Evolutionary conservation across 1,140 invertebrate species (phyloP), one percentile per base, ranked within the genome.

Genomic region (Pristionchus pacificus): DNA sequence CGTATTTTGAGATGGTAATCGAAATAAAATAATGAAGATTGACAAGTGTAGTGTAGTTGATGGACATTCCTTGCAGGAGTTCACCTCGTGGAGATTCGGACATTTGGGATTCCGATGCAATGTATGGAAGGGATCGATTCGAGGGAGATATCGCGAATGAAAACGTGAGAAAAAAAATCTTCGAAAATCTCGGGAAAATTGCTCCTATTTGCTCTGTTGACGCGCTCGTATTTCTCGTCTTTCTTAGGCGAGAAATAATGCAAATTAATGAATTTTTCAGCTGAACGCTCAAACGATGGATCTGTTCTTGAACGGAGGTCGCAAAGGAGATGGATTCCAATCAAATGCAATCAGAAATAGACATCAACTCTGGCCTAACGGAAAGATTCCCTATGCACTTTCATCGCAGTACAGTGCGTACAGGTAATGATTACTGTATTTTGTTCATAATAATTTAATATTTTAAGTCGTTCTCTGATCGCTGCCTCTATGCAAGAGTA

Each of bases 91-190:
- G n/a, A n/a, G n/a, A n/a, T n/a, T n/a, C n/a, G 10, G 74, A 74
- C 24, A 71, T 74, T 30, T 83, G 80, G 81, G 79, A 84, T 68
- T 82, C 80, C 24, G 82, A 83, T 27, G 80, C 81, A 2, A 82
- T 84, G 81, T 83, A 83, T 62, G 75, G 75, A 57, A 65, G 57
- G 28, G 79, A 83, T 33, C 64, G 77, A 60, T 83, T 83, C 61
- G 82, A 83, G 74, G 81, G 81, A 57, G 81, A 83, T 74, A 83
- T 83, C 29, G 82, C 82, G n/a, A 83, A 83, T 68, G 79, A 63
- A 2, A 71, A 82, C 68, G 80, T 82, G 69, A 74, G 73, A 72
- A 13, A 25, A 31, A 30, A 15, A 2, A 25, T 65, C 13, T n/a
- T 27, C 25, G 2, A 10, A 33, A n/a, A n/a, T n/a, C n/a, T n/a